phyloP scores from a whole-genome alignment of 2,797 vertebrate species.

The Poecilia wingei region DNA sequence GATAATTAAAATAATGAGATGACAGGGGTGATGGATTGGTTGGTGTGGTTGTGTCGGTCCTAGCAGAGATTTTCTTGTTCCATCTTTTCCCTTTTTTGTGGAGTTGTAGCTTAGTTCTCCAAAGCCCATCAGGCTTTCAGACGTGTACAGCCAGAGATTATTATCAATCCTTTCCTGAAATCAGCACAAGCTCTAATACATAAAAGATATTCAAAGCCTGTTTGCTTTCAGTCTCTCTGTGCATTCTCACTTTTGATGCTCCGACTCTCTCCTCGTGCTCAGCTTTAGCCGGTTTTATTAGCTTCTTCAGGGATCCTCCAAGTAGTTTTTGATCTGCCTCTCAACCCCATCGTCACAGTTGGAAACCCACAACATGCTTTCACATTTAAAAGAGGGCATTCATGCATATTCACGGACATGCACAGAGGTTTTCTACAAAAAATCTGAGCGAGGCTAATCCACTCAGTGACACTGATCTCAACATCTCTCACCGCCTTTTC shows the following conservation, averaged over 20 bases:
- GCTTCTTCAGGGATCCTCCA: conserved; percentile 42
- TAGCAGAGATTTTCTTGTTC: conserved; percentile 41
- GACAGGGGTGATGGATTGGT: conserved; percentile 25
- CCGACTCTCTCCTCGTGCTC: conserved; percentile 6
- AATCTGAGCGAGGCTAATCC: conserved; percentile 69
- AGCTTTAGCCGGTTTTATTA: conserved; percentile 27
- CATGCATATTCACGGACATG: conserved; percentile 48
- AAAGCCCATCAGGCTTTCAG: conserved; percentile 30
- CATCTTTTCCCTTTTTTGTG: conserved; percentile 39
- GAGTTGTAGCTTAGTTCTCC: conserved; percentile 30
- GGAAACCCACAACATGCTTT: conserved; percentile 42
- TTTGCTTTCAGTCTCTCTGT: conserved; percentile 46
- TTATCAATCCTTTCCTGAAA: conserved; percentile 51
- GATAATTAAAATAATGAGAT: conserved; percentile 66
- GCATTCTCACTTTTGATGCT: conserved; percentile 38
- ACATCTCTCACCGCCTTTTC: conserved; percentile 39
- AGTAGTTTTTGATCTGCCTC: conserved; percentile 46
- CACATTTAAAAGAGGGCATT: conserved; percentile 46
- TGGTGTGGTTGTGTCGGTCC: conserved; percentile 38
- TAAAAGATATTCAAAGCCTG: conserved; percentile 34
- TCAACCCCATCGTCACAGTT: conserved; percentile 34
- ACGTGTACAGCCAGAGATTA: conserved; percentile 34
- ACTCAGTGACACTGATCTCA: conserved; percentile 69
- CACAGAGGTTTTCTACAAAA: conserved; percentile 52
- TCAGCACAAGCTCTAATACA: conserved; percentile 49